phyloP scores from a whole-genome alignment of 1,140 invertebrate genomes.

The Ceratina japonica region DNA sequence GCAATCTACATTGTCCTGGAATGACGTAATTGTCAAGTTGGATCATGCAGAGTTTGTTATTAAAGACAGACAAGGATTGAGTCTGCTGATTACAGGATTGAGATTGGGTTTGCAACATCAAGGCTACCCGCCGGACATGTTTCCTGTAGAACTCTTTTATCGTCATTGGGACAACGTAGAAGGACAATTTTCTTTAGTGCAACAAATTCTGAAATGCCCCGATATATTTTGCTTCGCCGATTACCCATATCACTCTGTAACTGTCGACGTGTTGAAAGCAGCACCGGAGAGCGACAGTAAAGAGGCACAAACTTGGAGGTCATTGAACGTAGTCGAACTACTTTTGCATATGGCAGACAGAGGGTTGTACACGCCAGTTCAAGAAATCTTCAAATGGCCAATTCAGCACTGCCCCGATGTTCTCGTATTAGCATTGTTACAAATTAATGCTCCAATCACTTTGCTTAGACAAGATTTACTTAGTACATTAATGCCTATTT shows the following conservation, averaged over 20 bases:
- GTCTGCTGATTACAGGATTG: slow-evolving; percentile 89
- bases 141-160: slow-evolving; percentile 94
- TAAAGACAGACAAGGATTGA: slow-evolving; percentile 91
- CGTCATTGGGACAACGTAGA: slow-evolving; percentile 95
- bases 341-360: slow-evolving; percentile 92
- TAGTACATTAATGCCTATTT: slow-evolving; percentile 91
- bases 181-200: slow-evolving; percentile 93
- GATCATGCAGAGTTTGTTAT: slow-evolving; percentile 95
- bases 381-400: slow-evolving; percentile 95
- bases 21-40: slow-evolving; percentile 93
- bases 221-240: slow-evolving; percentile 98
- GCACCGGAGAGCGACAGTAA: slow-evolving; percentile 95
- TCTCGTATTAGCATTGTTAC: slow-evolving; percentile 91
- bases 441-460: slow-evolving; percentile 89
- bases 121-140: slow-evolving; percentile 86
- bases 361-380: slow-evolving; percentile 89
- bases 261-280: slow-evolving; percentile 94
- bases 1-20: slow-evolving; percentile 91
- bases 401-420: slow-evolving; percentile 96
- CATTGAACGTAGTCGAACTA: slow-evolving; percentile 93
- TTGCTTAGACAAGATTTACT: slow-evolving; percentile 91
- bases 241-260: slow-evolving; percentile 90
- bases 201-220: slow-evolving; percentile 92
- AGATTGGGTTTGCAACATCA: slow-evolving; percentile 88
- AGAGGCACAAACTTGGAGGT: slow-evolving; percentile 94